These are phyloP conservation scores for Xanthostigma xanthostigma DNA, from an alignment of 2,888 invertebrate species.

Conservation along the genomic window DNA sequence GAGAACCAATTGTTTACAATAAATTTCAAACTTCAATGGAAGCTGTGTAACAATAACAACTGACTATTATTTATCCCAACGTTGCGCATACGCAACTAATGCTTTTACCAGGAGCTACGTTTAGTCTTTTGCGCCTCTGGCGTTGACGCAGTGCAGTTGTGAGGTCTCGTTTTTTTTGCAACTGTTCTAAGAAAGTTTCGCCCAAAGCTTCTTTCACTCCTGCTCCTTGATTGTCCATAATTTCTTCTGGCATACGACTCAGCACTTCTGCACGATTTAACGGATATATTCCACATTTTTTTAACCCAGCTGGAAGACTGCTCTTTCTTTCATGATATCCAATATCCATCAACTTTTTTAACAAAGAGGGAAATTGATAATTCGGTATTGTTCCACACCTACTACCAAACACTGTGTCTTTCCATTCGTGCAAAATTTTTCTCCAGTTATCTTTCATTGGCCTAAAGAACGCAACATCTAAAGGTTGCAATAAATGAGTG, in stretches of 20 bases:
- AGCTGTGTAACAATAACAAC: no score
- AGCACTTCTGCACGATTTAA: conserved; percentile 7
- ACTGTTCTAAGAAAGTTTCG: no score
- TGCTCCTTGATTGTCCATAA: conserved; percentile 6
- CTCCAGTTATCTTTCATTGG: conserved; percentile 8
- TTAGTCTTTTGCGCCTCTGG: conserved; percentile 8
- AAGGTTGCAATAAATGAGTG: conserved; percentile 8
- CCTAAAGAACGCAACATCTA: conserved; percentile 9
- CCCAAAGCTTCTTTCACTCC: conserved; percentile 5
- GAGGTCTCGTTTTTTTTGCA: no score
- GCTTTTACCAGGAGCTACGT: conserved; percentile 8
- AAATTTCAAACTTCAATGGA: no score
- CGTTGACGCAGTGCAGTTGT: conserved; percentile 8
- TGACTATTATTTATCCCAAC: no score
- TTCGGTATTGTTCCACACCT: conserved; percentile 10
- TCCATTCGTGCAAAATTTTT: conserved; percentile 9
- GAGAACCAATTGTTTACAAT: no score
- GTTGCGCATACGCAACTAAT: no score
- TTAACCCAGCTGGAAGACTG: conserved; percentile 7
- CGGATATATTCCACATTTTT: conserved; percentile 7
- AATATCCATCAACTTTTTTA: conserved; percentile 8
- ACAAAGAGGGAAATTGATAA: conserved; percentile 8
- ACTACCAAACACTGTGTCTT: conserved; percentile 7
- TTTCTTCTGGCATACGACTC: conserved; percentile 7
- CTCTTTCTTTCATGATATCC: conserved; percentile 5